Conservation (phyloP, 2,113 vertebrate species). For the Rhabdornis inornatus region DNA sequence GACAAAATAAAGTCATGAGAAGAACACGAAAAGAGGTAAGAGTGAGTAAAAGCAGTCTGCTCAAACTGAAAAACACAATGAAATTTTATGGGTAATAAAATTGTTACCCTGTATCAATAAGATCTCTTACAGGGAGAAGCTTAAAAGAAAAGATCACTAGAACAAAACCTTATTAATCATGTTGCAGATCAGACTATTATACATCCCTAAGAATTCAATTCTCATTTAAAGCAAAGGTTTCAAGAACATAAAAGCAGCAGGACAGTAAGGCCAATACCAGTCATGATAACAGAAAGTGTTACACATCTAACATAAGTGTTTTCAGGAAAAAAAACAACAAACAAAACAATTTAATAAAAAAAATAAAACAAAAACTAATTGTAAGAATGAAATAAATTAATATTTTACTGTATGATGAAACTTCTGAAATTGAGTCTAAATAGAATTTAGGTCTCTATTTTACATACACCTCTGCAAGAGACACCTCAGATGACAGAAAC, state of each 20-base stretch:
- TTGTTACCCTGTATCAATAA: not conserved
- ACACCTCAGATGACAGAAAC: not conserved
- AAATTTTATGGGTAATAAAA: not conserved
- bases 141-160: not conserved
- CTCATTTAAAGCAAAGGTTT: not conserved
- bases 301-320: not conserved
- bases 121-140: not conserved
- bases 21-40: not conserved
- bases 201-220: not conserved
- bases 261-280: not conserved
- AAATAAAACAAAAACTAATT: not conserved
- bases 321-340: not conserved
- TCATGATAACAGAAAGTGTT: not conserved
- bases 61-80: not conserved
- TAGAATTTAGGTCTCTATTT: not conserved
- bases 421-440: not conserved
- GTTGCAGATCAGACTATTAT: not conserved
- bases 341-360: not conserved
- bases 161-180: not conserved
- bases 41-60: not conserved
- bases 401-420: not conserved
- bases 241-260: not conserved
- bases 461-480: not conserved
- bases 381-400: not conserved
- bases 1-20: not conserved